Base-by-base conservation (phyloP, 2,113 vertebrate species). In the Sardina pilchardus region DNA sequence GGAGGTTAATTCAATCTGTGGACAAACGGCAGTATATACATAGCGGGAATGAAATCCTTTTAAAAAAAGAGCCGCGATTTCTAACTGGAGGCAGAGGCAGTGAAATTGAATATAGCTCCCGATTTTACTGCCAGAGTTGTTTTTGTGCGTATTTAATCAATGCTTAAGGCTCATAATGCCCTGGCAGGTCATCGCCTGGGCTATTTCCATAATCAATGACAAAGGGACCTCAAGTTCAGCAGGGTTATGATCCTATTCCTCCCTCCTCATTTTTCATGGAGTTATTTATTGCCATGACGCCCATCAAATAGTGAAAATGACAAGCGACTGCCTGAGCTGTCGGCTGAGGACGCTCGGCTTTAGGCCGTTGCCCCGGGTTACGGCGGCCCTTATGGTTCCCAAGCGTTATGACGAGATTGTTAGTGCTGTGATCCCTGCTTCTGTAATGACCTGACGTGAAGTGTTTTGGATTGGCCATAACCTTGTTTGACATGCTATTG, bases 1-100 rank as follows among this genome's bases (percentile, higher is more conserved):
- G 92, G 71, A 93, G 95, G 94, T 96, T 97, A 96, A 97, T 97
- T 96, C 94, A 94, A 96, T 97, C 94, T 96, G 90, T 36, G 85
- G 84, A 91, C 88, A 92, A 92, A 88, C 87, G 17, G 17, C n/a
- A 87, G 87, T 67, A 86, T 86, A 85, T 86, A 87, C 85, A 89
- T 84, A 91, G 87, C 71, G 10, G 86, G 88, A 88, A 89, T 89
- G 71, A 90, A 90, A 93, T 85, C 67, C 88, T 90, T 90, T 92
- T 89, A 85, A 83, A 47, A 83, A 47, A 85, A 75, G 71, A 36
- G 87, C 82, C 34, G 83, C 59, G 26, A 59, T 88, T 84, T 80
- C 82, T 71, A 88, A 71, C 56, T 71, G 83, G 85, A 43, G 85
- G 19, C 16, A 56, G 39, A 84, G 82, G 71, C 30, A 34, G 71